A percentile compares a stretch with the other conserved stretches of the same genome.
Evolutionary conservation across 37 sponge, comb jelly and placozoan genomes (phyloP).

Genomic region (Spongilla lacustris): DNA sequence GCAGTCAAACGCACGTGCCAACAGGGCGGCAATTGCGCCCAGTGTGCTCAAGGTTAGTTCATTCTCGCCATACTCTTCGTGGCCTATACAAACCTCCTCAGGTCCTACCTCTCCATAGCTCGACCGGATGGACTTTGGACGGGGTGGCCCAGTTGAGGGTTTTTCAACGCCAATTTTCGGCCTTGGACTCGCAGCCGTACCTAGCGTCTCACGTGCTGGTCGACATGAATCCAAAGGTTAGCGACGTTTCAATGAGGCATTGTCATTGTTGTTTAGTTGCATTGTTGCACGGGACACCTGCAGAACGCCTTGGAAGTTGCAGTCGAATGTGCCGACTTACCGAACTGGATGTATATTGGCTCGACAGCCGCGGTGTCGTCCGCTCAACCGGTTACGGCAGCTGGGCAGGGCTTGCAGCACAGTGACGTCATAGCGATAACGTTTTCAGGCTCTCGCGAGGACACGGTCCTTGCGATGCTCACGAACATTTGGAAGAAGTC

Average conservation of each 20-base stretch:
- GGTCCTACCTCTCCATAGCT: constrained; percentile 45
- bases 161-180: constrained; percentile 20
- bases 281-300: no score
- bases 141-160: constrained; percentile 25
- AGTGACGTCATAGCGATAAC: not conserved
- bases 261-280: no score
- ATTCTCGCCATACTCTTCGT: not conserved
- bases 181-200: not conserved
- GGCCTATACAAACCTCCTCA: no score
- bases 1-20: not conserved
- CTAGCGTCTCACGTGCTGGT: constrained; percentile 15
- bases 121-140: constrained; percentile 39
- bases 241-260: not conserved
- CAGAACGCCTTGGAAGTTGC: not conserved
- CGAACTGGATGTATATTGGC: not conserved
- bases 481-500: not conserved
- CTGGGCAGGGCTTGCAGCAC: not conserved
- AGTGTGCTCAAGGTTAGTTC: not conserved
- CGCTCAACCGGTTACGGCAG: not conserved
- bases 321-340: not conserved
- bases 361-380: not conserved
- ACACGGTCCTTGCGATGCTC: not conserved
- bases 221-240: constrained; percentile 15
- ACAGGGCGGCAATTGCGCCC: not conserved
- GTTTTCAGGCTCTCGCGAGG: not conserved